Conservation (phyloP, 2,797 vertebrate genomes). For the Gymnoscopelus braueri region DNA sequence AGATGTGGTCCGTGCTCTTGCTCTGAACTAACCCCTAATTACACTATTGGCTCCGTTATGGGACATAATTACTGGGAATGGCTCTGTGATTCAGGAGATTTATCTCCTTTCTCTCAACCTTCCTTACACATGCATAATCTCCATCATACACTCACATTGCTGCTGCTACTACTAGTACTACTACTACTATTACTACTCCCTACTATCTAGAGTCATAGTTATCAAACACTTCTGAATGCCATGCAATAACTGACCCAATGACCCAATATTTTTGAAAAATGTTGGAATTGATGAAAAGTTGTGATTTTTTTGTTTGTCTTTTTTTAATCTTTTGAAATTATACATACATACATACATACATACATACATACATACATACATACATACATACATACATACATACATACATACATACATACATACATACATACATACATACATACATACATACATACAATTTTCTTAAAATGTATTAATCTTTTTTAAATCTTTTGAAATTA, state of each 20-base stretch:
- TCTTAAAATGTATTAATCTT: no score
- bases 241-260: neutral
- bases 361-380: no score
- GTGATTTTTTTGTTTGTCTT: no score
- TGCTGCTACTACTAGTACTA: neutral
- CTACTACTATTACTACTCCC: slow-evolving; percentile 8
- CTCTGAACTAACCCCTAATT: slow-evolving; percentile 80
- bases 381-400: no score
- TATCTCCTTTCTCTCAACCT: slow-evolving; percentile 52
- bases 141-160: slow-evolving; percentile 20
- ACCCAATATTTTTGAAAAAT: no score
- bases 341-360: no score
- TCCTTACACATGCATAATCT: neutral
- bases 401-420: no score
- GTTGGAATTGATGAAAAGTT: no score
- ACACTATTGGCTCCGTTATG: slow-evolving; percentile 75
- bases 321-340: no score
- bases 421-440: no score
- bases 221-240: slow-evolving; percentile 1
- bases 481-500: no score
- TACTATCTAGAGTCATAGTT: neutral
- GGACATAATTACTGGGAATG: slow-evolving; percentile 77
- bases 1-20: slow-evolving; percentile 79
- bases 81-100: slow-evolving; percentile 69
- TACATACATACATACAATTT: no score